phyloP scores from a whole-genome alignment of 2,113 vertebrate genomes.

The Nestor notabilis region DNA sequence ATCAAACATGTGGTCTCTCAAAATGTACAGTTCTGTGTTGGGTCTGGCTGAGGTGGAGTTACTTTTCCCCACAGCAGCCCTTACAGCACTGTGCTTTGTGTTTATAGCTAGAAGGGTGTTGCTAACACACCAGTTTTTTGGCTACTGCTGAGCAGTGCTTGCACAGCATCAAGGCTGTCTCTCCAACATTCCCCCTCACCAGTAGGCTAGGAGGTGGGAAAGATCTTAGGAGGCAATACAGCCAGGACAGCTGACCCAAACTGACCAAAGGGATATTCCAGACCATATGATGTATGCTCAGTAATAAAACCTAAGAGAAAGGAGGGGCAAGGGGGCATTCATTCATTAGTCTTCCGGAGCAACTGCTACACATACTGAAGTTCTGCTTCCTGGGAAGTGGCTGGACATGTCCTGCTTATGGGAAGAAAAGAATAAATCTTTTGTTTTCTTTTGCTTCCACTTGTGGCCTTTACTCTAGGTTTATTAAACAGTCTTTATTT shows the following conservation, averaged over 20 bases:
- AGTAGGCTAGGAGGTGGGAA: background rate
- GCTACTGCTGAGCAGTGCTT: background rate
- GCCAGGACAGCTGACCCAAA: background rate
- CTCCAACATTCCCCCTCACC: no score
- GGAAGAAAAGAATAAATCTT: background rate
- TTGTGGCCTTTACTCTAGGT: background rate
- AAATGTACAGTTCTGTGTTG: background rate
- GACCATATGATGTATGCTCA: background rate
- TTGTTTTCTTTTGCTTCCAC: background rate
- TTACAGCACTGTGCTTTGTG: background rate
- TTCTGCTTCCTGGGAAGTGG: background rate
- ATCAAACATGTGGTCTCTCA: background rate
- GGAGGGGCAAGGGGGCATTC: background rate
- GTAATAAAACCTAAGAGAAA: background rate
- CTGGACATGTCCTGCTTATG: background rate
- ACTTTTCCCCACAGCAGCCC: background rate
- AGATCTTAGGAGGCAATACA: background rate
- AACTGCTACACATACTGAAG: background rate
- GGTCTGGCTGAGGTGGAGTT: background rate
- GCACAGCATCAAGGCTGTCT: background rate
- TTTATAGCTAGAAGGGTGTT: background rate
- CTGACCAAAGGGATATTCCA: background rate
- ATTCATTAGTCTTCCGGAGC: background rate
- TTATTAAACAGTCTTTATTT: background rate
- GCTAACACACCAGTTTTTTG: background rate